Base-by-base conservation (phyloP, 2,888 invertebrate genomes). In the Sphaerophoria rueppellii region DNA sequence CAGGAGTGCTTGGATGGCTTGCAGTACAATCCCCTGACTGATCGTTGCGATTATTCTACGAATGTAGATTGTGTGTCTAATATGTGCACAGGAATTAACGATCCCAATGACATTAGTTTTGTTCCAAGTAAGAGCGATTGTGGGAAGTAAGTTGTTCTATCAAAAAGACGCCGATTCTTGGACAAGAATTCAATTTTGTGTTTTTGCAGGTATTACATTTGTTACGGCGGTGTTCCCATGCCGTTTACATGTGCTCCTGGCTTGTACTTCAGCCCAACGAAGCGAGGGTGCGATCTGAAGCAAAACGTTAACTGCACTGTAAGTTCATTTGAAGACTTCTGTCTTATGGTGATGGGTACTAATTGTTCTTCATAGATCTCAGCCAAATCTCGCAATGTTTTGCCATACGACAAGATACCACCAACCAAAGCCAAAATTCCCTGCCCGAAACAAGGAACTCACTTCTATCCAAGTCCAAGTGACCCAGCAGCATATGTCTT, bases 41-140 rank as follows among this genome's bases (percentile, higher is more conserved):
- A 89, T 88, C 91, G 91, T 48, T 91, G 91, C 67, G 91, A 91
- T 82, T 90, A 75, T 63, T 88, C 91, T 0, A 88, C 89, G 61
- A 88, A 87, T 79, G 91, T 91, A 6, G 90, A 91, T 81, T 91
- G 91, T 75, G 88, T 88, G 43, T 88, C 89, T 16, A 89, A 91
- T 76, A 69, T 90, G 48, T 91, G 91, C 57, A 87, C 87, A 14
- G 87, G 88, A 6, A 73, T 89, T 40, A 90, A 90, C 87, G 85
- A 90, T 81, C 87, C 88, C 11, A 9, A 70, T 0, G 71, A 88
- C 57, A 89, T 91, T 65, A 88, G 88, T 14, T 90, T 81, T 61
- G 61, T 91, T n/a, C 32, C 87, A 55, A 90, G 90, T 81, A 88
- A 89, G 9, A 12, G 11, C 12, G 9, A 4, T 40, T 43, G 43